These are phyloP conservation scores for Drosophila putrida DNA, from an alignment of 2,888 invertebrate species.

Conservation along the genomic window DNA sequence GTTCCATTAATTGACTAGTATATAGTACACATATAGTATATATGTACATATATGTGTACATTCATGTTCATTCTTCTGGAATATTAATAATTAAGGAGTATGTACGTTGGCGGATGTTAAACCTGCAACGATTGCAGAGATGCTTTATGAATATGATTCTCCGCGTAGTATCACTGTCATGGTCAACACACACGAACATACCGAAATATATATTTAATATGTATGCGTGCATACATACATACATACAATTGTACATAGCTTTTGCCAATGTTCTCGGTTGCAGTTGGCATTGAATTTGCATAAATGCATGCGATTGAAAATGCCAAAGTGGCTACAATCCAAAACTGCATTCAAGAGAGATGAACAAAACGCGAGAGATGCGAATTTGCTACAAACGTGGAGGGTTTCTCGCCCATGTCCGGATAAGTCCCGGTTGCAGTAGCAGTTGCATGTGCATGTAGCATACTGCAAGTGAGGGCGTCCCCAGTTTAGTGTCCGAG, in stretches of 20 bases:
- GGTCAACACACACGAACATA: slow-evolving; percentile 22
- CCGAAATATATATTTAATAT: neutral
- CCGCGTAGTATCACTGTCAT: slow-evolving; percentile 26
- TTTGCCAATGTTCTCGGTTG: slow-evolving; percentile 41
- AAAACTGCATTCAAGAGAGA: slow-evolving; percentile 18
- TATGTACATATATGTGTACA: slow-evolving; percentile 1
- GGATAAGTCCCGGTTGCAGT: slow-evolving; percentile 6
- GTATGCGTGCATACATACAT: neutral
- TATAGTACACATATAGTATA: slow-evolving; percentile 3
- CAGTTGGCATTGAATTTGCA: slow-evolving; percentile 71
- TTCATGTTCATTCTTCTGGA: slow-evolving; percentile 27
- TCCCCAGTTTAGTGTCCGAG: slow-evolving; percentile 42
- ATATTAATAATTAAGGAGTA: slow-evolving; percentile 42
- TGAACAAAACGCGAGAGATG: slow-evolving; percentile 44
- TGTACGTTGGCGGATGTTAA: slow-evolving; percentile 29
- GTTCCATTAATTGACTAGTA: slow-evolving; percentile 24
- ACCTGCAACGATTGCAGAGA: slow-evolving; percentile 15
- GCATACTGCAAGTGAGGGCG: slow-evolving; percentile 5
- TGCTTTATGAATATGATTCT: slow-evolving; percentile 39
- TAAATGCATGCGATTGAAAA: slow-evolving; percentile 69
- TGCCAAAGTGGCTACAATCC: slow-evolving; percentile 60
- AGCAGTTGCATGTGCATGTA: slow-evolving; percentile 8
- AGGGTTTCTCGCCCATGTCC: slow-evolving; percentile 14
- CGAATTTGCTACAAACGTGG: slow-evolving; percentile 23
- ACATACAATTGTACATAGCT: slow-evolving; percentile 7